These are phyloP conservation scores for Ephialtes manifestator DNA, from an alignment of 2,888 invertebrate species.

Conservation along the genomic window DNA sequence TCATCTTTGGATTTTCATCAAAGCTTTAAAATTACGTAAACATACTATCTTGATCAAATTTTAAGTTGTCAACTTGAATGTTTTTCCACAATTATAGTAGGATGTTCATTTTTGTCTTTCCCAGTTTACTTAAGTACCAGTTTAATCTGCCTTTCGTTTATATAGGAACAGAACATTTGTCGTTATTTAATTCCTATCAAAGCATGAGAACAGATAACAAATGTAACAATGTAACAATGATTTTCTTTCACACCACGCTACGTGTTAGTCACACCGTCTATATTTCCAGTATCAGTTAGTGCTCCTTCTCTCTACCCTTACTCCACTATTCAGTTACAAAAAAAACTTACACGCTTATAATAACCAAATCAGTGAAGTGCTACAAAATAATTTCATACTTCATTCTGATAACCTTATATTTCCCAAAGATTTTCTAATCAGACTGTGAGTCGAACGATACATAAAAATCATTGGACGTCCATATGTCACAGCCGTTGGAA, in stretches of 20 bases:
- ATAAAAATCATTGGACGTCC: slow-evolving; percentile 31
- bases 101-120: too few relatives aligned
- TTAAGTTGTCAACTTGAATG: too few relatives aligned
- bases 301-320: background rate
- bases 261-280: background rate
- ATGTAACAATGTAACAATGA: background rate
- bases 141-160: too few relatives aligned
- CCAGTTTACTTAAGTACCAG: too few relatives aligned
- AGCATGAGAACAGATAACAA: background rate
- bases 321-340: background rate
- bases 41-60: too few relatives aligned
- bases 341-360: background rate
- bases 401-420: slow-evolving; percentile 18
- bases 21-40: too few relatives aligned
- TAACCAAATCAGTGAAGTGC: slow-evolving; percentile 42
- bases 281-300: background rate
- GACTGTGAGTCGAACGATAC: slow-evolving; percentile 7
- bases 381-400: slow-evolving; percentile 31
- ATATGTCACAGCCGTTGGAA: background rate
- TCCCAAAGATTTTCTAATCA: slow-evolving; percentile 6
- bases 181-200: too few relatives aligned
- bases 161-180: too few relatives aligned
- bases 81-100: too few relatives aligned
- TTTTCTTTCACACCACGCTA: background rate
- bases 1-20: too few relatives aligned